Conservation (phyloP, 2,888 invertebrate genomes). For the Orgyia antiqua region DNA sequence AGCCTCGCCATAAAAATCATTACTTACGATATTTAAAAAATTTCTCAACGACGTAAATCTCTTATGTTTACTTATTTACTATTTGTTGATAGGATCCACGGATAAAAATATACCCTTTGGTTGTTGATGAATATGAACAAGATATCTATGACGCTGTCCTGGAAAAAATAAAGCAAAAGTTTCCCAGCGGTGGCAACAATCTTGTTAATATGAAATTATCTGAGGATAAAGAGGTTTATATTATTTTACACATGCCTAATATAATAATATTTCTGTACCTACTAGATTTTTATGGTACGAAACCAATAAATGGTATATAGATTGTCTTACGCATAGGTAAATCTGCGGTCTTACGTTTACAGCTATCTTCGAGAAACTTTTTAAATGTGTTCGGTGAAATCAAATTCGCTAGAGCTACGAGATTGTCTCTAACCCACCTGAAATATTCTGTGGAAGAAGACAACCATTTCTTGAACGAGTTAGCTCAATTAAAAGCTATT, state of each 20-base stretch:
- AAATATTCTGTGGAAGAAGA: conserved; percentile 76
- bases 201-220: conserved; percentile 81
- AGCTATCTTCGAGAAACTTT: conserved; percentile 51
- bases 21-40: no score
- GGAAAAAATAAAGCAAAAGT: conserved; percentile 78
- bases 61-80: no score
- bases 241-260: no score
- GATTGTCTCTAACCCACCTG: conserved; percentile 43
- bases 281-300: no score
- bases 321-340: no score
- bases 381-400: conserved; percentile 54
- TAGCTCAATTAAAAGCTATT: conserved; percentile 78
- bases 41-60: no score
- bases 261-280: no score
- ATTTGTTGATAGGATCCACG: no score
- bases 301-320: no score
- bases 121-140: conserved; percentile 80
- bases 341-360: no score
- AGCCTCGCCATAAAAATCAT: no score
- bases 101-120: conserved; percentile 77
- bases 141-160: conserved; percentile 78
- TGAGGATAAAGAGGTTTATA: conserved; percentile 82
- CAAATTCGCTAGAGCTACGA: conserved; percentile 39
- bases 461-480: conserved; percentile 79
- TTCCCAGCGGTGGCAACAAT: conserved; percentile 78